Conservation (phyloP, 2,888 invertebrate genomes). For the Acrobasis repandana region DNA sequence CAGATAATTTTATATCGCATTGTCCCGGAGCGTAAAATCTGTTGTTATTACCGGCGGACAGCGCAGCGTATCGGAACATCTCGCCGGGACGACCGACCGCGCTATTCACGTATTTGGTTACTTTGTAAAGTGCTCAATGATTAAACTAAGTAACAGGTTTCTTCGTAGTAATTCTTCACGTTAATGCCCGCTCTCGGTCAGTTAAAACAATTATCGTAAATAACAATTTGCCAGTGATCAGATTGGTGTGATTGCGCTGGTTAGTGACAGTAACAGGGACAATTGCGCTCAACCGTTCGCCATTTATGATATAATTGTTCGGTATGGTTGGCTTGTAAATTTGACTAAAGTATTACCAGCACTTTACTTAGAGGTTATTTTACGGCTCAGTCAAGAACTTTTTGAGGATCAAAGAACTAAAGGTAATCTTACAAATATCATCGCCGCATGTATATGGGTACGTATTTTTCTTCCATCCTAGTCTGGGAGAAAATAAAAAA, state of each 20-base stretch:
- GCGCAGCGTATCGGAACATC: constrained; percentile 45
- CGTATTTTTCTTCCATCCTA: no score
- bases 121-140: constrained; percentile 29
- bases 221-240: constrained; percentile 17
- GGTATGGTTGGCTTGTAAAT: background rate
- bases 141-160: constrained; percentile 23
- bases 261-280: constrained; percentile 14
- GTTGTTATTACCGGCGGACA: constrained; percentile 73
- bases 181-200: constrained; percentile 12
- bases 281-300: constrained; percentile 1
- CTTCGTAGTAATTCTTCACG: constrained; percentile 15
- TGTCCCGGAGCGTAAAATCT: constrained; percentile 83
- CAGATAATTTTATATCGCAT: constrained; percentile 83
- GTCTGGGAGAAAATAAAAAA: no score
- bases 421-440: no score
- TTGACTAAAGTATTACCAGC: background rate
- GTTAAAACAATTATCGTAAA: constrained; percentile 20
- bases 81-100: constrained; percentile 49
- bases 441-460: no score
- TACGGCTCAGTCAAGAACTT: no score
- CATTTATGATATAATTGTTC: constrained; percentile 14
- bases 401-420: no score
- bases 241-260: constrained; percentile 18
- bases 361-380: no score
- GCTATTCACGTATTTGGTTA: constrained; percentile 58